Base-by-base conservation (phyloP, 2,888 invertebrate genomes). In the Tubulanus polymorphus region DNA sequence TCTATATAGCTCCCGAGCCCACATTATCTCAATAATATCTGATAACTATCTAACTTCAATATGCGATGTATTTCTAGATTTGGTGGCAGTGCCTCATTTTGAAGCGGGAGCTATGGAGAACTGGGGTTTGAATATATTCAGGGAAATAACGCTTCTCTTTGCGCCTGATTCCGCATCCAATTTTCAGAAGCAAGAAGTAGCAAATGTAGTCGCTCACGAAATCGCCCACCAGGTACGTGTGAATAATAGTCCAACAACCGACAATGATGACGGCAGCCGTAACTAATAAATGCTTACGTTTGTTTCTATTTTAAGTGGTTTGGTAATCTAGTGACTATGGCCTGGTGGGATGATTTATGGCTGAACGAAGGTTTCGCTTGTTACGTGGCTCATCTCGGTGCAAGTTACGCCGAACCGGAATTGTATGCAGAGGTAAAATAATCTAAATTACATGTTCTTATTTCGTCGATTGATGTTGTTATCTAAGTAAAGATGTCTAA, bases 321-420 rank as follows among this genome's bases (percentile, higher is more conserved):
- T 60, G 80, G 80, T 0, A 75, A 79, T 61, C 63, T 79, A 87
- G 93, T 93, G 0, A 93, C 93, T 12, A 88, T 92, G 87, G 84
- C 86, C 63, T 93, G 92, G 93, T 92, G 91, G 92, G 85, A 89
- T 0, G 91, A 91, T 72, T 84, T 91, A n/a, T 92, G 91, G 91
- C 80, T 92, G 3, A 91, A 91, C 69, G 91, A 91, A 76, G 91
- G 91, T 0, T 89, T 89, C 69, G 89, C 89, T 5, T 90, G 91
- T 50, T 90, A 88, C 69, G 85, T 89, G 65, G 88, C 89, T 68
- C 87, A 87, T 52, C 60, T 73, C 26, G 88, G 90, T 3, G 83
- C 88, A 0, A 80, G 87, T 66, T 80, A 84, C 18, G 84, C 87
- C 51, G 85, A 89, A 65, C 86, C 88, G n/a, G n/a, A n/a, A n/a